Conservation (phyloP, 2,797 vertebrate species). For the Tapirus indicus region DNA sequence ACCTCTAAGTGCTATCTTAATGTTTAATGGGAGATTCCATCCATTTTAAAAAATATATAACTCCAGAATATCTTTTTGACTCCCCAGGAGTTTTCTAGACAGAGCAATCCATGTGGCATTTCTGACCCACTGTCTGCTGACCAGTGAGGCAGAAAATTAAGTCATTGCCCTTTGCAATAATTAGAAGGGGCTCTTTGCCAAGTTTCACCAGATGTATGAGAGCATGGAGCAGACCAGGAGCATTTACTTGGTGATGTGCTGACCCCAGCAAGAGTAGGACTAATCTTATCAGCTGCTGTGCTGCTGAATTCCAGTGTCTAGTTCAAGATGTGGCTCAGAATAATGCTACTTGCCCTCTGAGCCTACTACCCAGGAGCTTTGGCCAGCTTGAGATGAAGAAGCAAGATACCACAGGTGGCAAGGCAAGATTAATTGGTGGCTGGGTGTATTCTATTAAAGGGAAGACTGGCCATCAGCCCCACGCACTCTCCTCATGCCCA, state of each 20-base stretch:
- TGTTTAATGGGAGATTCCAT: not conserved
- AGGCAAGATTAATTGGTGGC: not conserved
- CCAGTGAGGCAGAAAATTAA: not conserved
- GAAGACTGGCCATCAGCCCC: not conserved
- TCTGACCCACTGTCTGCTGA: not conserved
- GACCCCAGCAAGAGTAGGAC: not conserved
- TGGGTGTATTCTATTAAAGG: not conserved
- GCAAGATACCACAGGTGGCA: not conserved
- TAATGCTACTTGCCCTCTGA: not conserved
- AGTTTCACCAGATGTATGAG: not conserved
- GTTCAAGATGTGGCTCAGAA: not conserved
- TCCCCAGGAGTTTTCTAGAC: conserved; percentile 3
- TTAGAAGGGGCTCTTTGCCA: conserved; percentile 24
- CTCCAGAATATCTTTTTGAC: not conserved
- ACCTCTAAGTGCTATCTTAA: not conserved
- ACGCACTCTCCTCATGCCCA: not conserved
- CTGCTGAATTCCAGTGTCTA: not conserved
- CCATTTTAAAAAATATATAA: not conserved
- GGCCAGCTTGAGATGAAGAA: not conserved
- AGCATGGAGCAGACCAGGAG: not conserved
- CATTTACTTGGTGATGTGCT: not conserved
- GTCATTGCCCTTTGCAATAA: not conserved
- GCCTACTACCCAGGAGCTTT: not conserved
- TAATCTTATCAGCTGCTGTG: not conserved
- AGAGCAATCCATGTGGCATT: not conserved